Conservation (phyloP, 2,797 vertebrate genomes). For the Girardinus metallicus region DNA sequence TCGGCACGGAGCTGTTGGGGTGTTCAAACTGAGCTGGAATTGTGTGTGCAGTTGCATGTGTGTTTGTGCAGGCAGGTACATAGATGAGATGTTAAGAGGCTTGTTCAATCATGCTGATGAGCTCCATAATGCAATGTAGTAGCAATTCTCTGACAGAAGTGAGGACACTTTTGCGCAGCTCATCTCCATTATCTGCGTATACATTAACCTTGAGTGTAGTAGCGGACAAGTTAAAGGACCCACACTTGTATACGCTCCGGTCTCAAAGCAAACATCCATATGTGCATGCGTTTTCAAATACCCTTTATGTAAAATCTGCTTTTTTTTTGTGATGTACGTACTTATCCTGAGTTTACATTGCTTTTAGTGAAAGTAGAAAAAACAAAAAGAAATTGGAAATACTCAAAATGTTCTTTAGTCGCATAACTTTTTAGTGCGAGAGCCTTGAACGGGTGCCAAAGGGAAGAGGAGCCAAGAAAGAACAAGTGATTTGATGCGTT, state of each 20-base stretch:
- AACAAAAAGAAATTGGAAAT: background rate
- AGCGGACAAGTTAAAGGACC: slow-evolving; percentile 28
- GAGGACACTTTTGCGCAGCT: slow-evolving; percentile 66
- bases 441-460: background rate
- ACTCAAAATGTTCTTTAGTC: background rate
- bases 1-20: slow-evolving; percentile 40
- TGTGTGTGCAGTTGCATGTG: slow-evolving; percentile 17
- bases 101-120: slow-evolving; percentile 75
- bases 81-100: slow-evolving; percentile 69
- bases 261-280: slow-evolving; percentile 12
- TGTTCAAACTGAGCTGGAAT: slow-evolving; percentile 45
- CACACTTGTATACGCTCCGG: slow-evolving; percentile 12
- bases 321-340: background rate
- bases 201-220: slow-evolving; percentile 77
- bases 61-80: slow-evolving; percentile 8
- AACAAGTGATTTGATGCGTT: background rate
- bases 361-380: background rate
- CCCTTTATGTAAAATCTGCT: slow-evolving; percentile 18
- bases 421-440: background rate
- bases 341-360: background rate
- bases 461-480: background rate
- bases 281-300: slow-evolving; percentile 1
- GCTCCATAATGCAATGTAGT: slow-evolving; percentile 67
- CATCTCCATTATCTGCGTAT: slow-evolving; percentile 77
- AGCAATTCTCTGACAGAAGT: slow-evolving; percentile 52